Conservation (phyloP, 2,888 invertebrate species). For the Conomelus anceps region DNA sequence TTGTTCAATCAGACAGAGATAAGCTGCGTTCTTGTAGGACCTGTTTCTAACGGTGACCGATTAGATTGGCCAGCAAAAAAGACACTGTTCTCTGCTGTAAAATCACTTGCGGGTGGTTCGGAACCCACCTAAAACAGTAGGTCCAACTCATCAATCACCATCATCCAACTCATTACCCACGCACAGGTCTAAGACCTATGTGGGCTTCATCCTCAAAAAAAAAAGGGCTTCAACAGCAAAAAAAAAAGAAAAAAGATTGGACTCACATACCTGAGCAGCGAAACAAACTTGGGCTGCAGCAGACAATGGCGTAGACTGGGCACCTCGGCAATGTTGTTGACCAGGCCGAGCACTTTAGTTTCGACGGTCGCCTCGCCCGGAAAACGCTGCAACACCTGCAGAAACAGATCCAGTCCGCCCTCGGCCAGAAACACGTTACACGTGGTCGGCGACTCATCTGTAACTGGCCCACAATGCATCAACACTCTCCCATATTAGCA, state of each 20-base stretch:
- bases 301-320: conserved; percentile 47
- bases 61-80: too few relatives aligned
- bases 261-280: conserved; percentile 45
- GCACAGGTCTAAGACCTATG: too few relatives aligned
- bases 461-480: conserved; percentile 27
- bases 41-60: too few relatives aligned
- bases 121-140: too few relatives aligned
- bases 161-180: too few relatives aligned
- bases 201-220: too few relatives aligned
- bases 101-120: too few relatives aligned
- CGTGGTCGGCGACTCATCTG: conserved; percentile 64
- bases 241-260: neutral
- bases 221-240: too few relatives aligned
- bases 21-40: too few relatives aligned
- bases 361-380: conserved; percentile 59
- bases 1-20: too few relatives aligned
- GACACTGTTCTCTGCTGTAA: too few relatives aligned
- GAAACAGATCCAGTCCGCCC: conserved; percentile 59
- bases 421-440: conserved; percentile 61
- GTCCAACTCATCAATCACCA: too few relatives aligned
- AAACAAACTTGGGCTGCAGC: conserved; percentile 50
- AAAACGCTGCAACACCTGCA: conserved; percentile 57
- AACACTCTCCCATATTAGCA: neutral
- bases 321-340: conserved; percentile 73
- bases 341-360: conserved; percentile 64